Base-by-base conservation (phyloP, 2,113 vertebrate species). In the Brachionichthys hirsutus region DNA sequence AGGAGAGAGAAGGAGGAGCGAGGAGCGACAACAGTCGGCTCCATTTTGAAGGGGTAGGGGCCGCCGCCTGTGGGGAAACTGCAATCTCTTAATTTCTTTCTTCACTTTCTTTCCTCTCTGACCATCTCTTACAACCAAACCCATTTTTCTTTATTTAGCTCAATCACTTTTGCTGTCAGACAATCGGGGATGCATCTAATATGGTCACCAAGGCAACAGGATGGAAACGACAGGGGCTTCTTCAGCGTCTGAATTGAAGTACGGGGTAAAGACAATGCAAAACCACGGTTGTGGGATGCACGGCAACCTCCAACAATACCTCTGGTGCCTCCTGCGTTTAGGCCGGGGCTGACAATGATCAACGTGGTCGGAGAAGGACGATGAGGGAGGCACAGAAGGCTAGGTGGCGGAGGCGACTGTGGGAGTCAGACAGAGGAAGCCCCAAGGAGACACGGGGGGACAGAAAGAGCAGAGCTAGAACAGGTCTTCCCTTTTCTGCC, bases 131-230 rank as follows among this genome's bases (percentile, higher is more conserved):
- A 41, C 63, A 41, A 41, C 9, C 22, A 9, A 68, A 70, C 71
- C 71, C 46, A 50, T 71, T 81, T 76, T 62, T 68, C 77, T 85
- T 86, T 81, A 89, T 89, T 90, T 88, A 86, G 91, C 82, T 83
- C 84, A 85, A 88, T 78, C 82, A 86, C 90, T 91, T 88, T 90
- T 85, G 84, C 89, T 91, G 89, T 91, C 89, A 92, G 91, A 89
- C 89, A 92, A 91, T 91, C 89, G 90, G 85, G 84, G 89, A 90
- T 90, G 84, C 89, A 85, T 91, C 91, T 91, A 90, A 92, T 89
- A 90, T 84, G 81, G 89, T 92, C 86, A 80, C 90, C 89, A 89
- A 81, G 90, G 91, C 87, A 91, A 92, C 91, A 90, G 90, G 87
- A 91, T 42, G 82, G 82, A 77, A 80, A 88, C 40, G 86, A 86